Evolutionary conservation across 2,888 invertebrate species (phyloP).

Genomic region (Portevinia maculata): DNA sequence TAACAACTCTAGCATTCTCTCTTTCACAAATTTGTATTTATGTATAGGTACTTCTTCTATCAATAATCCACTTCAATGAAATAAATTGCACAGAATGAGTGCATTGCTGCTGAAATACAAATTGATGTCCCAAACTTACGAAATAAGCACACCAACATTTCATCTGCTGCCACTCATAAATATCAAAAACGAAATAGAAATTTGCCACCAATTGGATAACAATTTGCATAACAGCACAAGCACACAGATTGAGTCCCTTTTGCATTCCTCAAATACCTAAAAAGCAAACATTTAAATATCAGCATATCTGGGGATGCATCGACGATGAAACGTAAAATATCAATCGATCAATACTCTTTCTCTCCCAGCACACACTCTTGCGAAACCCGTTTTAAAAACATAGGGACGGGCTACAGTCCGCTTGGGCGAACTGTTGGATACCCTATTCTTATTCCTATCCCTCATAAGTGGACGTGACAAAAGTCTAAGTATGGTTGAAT

Average conservation of each 20-base stretch:
- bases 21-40: background rate
- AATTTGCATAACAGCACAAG: conserved; percentile 59
- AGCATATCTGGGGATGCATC: background rate
- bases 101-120: conserved; percentile 23
- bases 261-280: conserved; percentile 39
- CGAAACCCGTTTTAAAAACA: too few relatives aligned
- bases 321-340: conserved; percentile 24
- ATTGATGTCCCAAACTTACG: conserved; percentile 9
- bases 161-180: background rate
- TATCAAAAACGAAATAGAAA: too few relatives aligned
- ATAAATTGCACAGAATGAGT: conserved; percentile 28
- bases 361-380: too few relatives aligned
- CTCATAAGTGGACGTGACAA: too few relatives aligned
- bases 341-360: conserved; percentile 8
- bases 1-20: background rate
- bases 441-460: too few relatives aligned
- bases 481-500: too few relatives aligned
- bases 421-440: too few relatives aligned
- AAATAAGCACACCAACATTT: background rate
- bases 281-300: conserved; percentile 28
- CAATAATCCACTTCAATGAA: conserved; percentile 16
- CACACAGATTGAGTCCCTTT: conserved; percentile 55
- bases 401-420: too few relatives aligned
- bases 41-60: background rate
- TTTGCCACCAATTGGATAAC: conserved; percentile 22